A percentile compares a stretch with the other conserved stretches of the same genome.
Conservation (phyloP, 1,140 invertebrate species). For the Hyles euphorbiae region DNA sequence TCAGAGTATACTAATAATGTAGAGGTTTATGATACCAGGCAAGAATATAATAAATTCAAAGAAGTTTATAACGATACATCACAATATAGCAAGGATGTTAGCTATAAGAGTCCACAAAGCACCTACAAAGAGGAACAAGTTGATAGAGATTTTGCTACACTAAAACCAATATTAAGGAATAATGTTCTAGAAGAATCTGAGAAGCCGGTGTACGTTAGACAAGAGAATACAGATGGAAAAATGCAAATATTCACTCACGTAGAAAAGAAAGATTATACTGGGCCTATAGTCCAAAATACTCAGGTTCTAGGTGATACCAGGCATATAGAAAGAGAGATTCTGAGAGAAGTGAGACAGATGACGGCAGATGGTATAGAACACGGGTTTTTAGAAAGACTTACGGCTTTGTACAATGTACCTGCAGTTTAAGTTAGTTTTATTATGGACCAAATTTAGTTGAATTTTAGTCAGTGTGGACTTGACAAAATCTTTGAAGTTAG, state of each 20-base stretch:
- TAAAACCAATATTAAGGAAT: conserved; percentile 33
- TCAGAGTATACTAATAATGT: conserved; percentile 32
- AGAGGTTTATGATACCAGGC: conserved; percentile 37
- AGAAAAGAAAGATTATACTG: conserved; percentile 41
- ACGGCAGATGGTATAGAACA: conserved; percentile 46
- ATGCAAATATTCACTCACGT: conserved; percentile 54
- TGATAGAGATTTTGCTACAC: conserved; percentile 32
- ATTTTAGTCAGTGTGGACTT: too few species aligned
- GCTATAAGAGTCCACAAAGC: not conserved
- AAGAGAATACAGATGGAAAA: conserved; percentile 54
- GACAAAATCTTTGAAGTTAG: too few species aligned
- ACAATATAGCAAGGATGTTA: not conserved
- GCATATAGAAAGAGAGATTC: conserved; percentile 32
- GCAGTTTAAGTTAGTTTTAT: conserved; percentile 27
- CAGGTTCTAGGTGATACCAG: conserved; percentile 41
- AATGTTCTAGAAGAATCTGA: conserved; percentile 22
- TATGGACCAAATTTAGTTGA: too few species aligned
- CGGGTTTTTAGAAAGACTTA: conserved; percentile 51
- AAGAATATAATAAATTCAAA: conserved; percentile 36
- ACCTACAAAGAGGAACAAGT: conserved; percentile 22
- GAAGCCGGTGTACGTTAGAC: conserved; percentile 22
- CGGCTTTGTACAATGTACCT: conserved; percentile 56
- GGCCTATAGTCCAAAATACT: conserved; percentile 26
- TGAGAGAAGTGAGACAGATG: conserved; percentile 28
- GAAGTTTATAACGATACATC: conserved; percentile 24